Base-by-base conservation (phyloP, 2,888 invertebrate species). In the Drosophila monieri region DNA sequence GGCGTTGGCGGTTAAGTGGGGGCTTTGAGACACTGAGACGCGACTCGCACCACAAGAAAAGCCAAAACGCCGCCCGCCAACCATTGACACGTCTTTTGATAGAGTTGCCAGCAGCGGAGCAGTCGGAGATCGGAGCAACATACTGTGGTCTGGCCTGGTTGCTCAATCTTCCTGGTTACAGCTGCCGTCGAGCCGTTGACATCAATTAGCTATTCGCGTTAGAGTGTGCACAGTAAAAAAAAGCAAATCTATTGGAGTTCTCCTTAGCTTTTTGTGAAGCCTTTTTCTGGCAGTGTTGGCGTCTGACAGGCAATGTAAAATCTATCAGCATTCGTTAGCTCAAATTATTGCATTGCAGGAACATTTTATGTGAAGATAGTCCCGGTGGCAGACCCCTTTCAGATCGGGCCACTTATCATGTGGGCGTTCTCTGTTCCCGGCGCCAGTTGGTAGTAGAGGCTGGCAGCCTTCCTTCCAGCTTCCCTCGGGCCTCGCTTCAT, bases 111-210 rank as follows among this genome's bases (percentile, higher is more conserved):
- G 76, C 85, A 76, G 76, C 43, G 21, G 43, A 43, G 43, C 21
- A 79, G 79, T 67, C 58, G 39, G 61, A 55, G 69, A 32, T 47
- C 61, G 65, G 66, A 70, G 66, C 65, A 60, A 65, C 64, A 64
- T 66, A 73, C 83, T 88, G 83, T 67, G 88, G 83, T 71, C 67
- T 70, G 73, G 73, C 54, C 79, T 66, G 67, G 66, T 84, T 84
- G 84, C 84, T 70, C 86, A 84, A 88, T 88, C 80, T 84, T 88
- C 84, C 87, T 80, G 79, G 73, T 86, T 85, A 69, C 68, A 41
- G 44, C 52, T 44, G 44, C 73, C 70, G 47, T n/a, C 57, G 78
- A 84, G 88, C 77, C 74, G 85, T 80, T 84, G 84, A 84, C 84
- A 84, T 86, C 80, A 88, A 86, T 86, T 84, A 88, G 84, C 77